phyloP scores from a whole-genome alignment of 2,113 vertebrate genomes.

The Chloroceryle aenea region DNA sequence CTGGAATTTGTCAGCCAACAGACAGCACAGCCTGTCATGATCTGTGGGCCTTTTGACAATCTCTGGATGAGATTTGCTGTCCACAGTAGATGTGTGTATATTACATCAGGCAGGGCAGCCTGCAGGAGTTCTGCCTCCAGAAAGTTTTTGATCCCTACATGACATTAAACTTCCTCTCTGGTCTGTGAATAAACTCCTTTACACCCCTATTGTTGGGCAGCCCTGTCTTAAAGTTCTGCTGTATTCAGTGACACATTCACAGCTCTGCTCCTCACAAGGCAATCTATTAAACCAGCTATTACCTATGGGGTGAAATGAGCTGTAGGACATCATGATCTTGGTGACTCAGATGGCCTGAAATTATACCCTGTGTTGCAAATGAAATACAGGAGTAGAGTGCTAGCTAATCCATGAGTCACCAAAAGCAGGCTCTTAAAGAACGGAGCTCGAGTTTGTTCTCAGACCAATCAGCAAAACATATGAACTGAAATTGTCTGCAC shows the following conservation, averaged over 20 bases:
- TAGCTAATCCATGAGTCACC: not conserved
- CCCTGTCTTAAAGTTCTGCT: not conserved
- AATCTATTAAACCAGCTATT: not conserved
- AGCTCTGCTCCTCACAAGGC: not conserved
- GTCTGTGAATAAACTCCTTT: not conserved
- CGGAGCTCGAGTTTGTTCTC: not conserved
- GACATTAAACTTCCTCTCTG: not conserved
- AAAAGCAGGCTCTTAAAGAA: not conserved
- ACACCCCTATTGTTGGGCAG: not conserved
- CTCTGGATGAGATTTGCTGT: not conserved
- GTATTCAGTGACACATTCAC: not conserved
- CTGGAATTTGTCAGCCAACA: not conserved
- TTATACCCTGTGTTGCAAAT: not conserved
- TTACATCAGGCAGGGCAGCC: not conserved
- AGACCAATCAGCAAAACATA: not conserved
- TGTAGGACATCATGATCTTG: not conserved
- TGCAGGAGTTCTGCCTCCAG: not conserved
- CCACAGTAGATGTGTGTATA: not conserved
- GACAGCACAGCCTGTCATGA: not conserved
- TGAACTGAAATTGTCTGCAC: not conserved
- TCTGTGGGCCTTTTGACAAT: not conserved
- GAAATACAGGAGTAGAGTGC: not conserved
- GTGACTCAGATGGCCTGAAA: constrained; percentile 11
- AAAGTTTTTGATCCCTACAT: not conserved
- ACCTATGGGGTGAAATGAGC: not conserved